Base-by-base conservation (phyloP, 2,888 invertebrate species). In the Tyria jacobaeae region DNA sequence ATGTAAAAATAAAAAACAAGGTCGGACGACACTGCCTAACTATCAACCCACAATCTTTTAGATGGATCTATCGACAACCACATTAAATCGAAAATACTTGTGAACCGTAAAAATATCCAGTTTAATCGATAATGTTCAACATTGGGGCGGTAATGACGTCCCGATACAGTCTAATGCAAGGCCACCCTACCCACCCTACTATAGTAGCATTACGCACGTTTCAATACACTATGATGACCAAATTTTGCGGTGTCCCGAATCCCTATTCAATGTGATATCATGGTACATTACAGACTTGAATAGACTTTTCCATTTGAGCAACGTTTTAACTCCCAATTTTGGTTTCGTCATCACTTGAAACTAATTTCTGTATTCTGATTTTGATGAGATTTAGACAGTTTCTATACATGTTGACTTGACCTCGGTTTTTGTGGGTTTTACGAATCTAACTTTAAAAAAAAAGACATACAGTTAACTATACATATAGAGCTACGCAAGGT, bases 201-300 rank as follows among this genome's bases (percentile, higher is more conserved):
- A 55, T 51, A 44, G 57, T 66, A 68, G 47, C 86, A 89, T 91
- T 90, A 89, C 78, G 74, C 68, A 80, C 91, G 86, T 80, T 80
- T 87, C 86, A 90, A 77, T 89, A 85, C 87, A 83, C 87, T 78
- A 79, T 78, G 85, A 88, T 89, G 89, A 82, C 84, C 83, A 85
- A 88, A 92, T 91, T 92, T 91, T 86, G 91, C 90, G 92, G 90
- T 85, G 75, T 76, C 84, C 87, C 81, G 84, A 85, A 82, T 87
- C 83, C 78, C 88, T 81, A 91, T 92, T 90, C 81, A 91, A 81
- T 79, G 68, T 72, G 78, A 77, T 84, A 85, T 81, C 80, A 66
- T 61, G 73, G 68, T 76, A 68, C 76, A 81, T 79, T 82, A 80
- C 75, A 69, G 72, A 71, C 79, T 78, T 83, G 81, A 86, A 87